Base-by-base conservation (phyloP, 37 sponge, comb jelly and placozoan species). In the Beroe forskalii region DNA sequence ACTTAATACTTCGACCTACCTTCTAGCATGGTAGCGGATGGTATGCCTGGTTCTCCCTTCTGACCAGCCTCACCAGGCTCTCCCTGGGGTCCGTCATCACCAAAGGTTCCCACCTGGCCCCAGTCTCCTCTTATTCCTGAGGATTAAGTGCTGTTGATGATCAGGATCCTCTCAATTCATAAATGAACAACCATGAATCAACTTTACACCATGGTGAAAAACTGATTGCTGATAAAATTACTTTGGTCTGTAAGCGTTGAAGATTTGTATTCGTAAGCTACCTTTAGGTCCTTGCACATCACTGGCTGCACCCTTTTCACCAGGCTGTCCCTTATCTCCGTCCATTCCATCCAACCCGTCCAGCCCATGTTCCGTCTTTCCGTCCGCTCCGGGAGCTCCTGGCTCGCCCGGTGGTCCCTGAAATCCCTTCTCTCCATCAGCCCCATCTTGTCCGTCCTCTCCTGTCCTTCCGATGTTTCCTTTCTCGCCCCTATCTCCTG, bases 311-410 rank as follows among this genome's bases (percentile, higher is more conserved):
- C 72, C 72, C 12, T 27, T 27, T 1, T 28, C 72, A 9, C 72
- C 72, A 69, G 72, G 55, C 14, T 12, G 48, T 44, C 86, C 86
- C 35, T 41, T 32, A 43, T 32, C 25, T 6, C 86, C 86, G 4
- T 80, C 86, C 4, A 22, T 48, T n/a, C 86, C 86, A 42, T 80
- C 86, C 0, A 17, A 9, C 4, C 55, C 55, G 55, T 6, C 12
- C 12, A 12, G 6, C 6, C 86, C 86, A 17, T 32, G 55, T 40
- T 41, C 86, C 55, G 55, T 48, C 55, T 17, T 27, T 64, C 66
- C 66, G 25, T 64, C 31, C 4, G 17, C 3, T 20, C 66, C 66
- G 25, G 14, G 24, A 8, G 25, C 3, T 20, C 66, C 66, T 22
- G 14, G 24, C 4, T 22, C 30, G 4, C 66, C 66, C 4, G 66